A percentile compares a stretch with the other conserved stretches of the same genome.
phyloP scores from a whole-genome alignment of 2,888 invertebrate species.

The Tenthredo notha region DNA sequence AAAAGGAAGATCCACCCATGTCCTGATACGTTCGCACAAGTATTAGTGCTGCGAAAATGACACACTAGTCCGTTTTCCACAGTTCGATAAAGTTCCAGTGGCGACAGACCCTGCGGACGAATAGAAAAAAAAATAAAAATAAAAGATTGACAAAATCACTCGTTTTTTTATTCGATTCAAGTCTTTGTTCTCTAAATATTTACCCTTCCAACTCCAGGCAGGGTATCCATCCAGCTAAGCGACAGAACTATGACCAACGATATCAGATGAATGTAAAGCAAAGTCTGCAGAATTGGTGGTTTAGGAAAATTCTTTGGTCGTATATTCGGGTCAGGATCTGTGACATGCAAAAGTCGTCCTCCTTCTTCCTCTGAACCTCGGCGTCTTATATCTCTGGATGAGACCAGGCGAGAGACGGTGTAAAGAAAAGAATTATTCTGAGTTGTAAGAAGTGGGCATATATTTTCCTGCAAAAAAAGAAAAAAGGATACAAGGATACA shows the following conservation, averaged over 20 bases:
- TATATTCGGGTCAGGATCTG: constrained; percentile 73
- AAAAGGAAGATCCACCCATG: constrained; percentile 80
- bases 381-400: constrained; percentile 77
- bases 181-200: constrained; percentile 42
- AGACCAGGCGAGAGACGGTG: constrained; percentile 80
- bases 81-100: constrained; percentile 69
- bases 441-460: constrained; percentile 70
- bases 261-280: constrained; percentile 79
- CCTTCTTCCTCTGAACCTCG: constrained; percentile 72
- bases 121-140: constrained; percentile 48
- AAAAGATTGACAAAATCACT: not conserved
- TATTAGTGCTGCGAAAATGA: constrained; percentile 68
- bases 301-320: constrained; percentile 72
- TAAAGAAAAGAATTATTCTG: constrained; percentile 76
- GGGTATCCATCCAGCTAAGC: constrained; percentile 80
- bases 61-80: constrained; percentile 72
- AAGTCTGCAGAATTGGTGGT: constrained; percentile 71
- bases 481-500: constrained; percentile 50
- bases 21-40: constrained; percentile 70
- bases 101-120: constrained; percentile 69
- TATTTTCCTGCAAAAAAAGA: constrained; percentile 70
- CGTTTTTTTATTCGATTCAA: not conserved
- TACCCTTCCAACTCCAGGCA: constrained; percentile 80
- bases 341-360: constrained; percentile 73
- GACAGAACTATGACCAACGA: constrained; percentile 76